Conservation (phyloP, 1,140 invertebrate species). For the Drosophila parabipectinata region DNA sequence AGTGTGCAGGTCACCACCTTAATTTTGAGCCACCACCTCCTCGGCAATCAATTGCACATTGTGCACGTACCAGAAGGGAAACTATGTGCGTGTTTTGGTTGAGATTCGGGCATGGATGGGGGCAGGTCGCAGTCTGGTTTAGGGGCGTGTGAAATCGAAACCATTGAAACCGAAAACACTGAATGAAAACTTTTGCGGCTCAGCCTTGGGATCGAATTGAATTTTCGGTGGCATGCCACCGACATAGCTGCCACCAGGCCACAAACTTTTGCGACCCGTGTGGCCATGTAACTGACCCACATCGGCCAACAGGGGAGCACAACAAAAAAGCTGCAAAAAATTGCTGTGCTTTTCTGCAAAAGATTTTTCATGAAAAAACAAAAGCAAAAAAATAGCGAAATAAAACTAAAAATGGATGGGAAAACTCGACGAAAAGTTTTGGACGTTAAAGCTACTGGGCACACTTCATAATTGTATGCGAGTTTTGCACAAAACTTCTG, state of each 20-base stretch:
- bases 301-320: slow-evolving; percentile 31
- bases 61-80: slow-evolving; percentile 48
- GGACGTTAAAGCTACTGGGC: slow-evolving; percentile 35
- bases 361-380: slow-evolving; percentile 56
- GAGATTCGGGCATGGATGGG: slow-evolving; percentile 3
- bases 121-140: slow-evolving; percentile 23
- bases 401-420: slow-evolving; percentile 3
- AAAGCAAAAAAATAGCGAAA: slow-evolving; percentile 28
- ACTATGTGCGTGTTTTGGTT: slow-evolving; percentile 54
- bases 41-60: slow-evolving; percentile 57
- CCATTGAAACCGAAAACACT: slow-evolving; percentile 75
- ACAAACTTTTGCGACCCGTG: slow-evolving; percentile 52
- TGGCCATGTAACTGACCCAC: slow-evolving; percentile 73
- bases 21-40: slow-evolving; percentile 12
- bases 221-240: slow-evolving; percentile 49
- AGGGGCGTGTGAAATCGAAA: slow-evolving; percentile 75
- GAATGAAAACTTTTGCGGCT: slow-evolving; percentile 68
- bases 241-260: slow-evolving; percentile 16
- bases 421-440: slow-evolving; percentile 20
- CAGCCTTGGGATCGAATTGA: slow-evolving; percentile 73
- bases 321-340: slow-evolving; percentile 2
- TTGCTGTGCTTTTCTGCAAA: slow-evolving; percentile 33
- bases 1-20: slow-evolving; percentile 36
- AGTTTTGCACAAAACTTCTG: slow-evolving; percentile 47
- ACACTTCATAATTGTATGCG: slow-evolving; percentile 74